Conservation (phyloP, 2,797 vertebrate species). For the Pteronotus mesoamericanus region DNA sequence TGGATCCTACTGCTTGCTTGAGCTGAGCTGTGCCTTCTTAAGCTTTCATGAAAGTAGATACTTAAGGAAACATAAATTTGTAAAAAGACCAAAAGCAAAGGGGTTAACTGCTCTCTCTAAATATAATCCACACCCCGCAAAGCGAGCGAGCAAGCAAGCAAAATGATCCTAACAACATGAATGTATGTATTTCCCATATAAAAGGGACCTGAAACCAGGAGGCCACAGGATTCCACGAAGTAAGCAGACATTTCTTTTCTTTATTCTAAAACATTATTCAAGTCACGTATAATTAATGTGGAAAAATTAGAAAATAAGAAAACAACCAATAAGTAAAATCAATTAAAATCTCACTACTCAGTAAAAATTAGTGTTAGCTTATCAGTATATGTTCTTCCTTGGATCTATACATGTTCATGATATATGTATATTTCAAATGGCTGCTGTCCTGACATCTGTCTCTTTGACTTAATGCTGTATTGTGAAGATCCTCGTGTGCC, state of each 20-base stretch:
- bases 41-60: neutral
- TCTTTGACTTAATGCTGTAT: neutral
- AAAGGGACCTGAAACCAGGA: constrained; percentile 1
- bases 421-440: neutral
- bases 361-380: neutral
- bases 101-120: constrained; percentile 9
- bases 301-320: constrained; percentile 14
- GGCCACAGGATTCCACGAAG: neutral
- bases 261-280: neutral
- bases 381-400: neutral
- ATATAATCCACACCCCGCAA: constrained; percentile 2
- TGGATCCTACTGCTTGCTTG: neutral
- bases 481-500: neutral
- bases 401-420: neutral
- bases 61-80: constrained; percentile 20
- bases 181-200: neutral
- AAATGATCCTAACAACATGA: neutral
- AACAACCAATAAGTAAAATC: neutral
- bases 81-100: constrained; percentile 53
- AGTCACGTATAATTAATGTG: neutral
- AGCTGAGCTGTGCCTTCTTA: neutral
- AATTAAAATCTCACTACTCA: neutral
- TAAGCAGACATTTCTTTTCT: neutral
- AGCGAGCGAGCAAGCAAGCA: neutral
- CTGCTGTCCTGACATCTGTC: neutral